Conservation (phyloP, 92 coral and sea anemone genomes). For the Plumapathes pennacea region DNA sequence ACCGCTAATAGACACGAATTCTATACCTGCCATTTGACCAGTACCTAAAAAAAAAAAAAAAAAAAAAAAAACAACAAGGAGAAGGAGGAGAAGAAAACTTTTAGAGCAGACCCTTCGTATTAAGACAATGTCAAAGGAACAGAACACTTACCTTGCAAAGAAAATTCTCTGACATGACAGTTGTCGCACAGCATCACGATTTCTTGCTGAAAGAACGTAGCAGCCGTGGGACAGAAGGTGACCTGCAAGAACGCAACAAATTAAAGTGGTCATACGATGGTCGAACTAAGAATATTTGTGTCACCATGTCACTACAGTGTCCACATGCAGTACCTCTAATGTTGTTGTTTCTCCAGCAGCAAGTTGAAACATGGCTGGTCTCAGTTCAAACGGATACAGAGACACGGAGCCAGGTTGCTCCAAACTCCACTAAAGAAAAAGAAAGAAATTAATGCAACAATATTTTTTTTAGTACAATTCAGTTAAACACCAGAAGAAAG, state of each 20-base stretch:
- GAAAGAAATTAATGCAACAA: background rate
- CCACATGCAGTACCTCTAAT: slow-evolving; percentile 51
- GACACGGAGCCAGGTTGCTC: slow-evolving; percentile 69
- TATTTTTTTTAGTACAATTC: background rate
- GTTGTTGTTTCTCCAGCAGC: slow-evolving; percentile 59
- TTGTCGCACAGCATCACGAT: slow-evolving; percentile 89
- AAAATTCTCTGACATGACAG: slow-evolving; percentile 80
- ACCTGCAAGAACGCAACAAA: slow-evolving; percentile 36
- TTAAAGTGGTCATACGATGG: background rate
- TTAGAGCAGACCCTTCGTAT: background rate
- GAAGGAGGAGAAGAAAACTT: background rate
- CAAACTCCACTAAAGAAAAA: slow-evolving; percentile 67
- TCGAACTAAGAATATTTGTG: background rate
- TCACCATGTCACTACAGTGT: background rate
- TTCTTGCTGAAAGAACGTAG: slow-evolving; percentile 81
- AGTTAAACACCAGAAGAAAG: background rate
- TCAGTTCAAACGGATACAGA: slow-evolving; percentile 68
- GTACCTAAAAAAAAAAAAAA: slow-evolving; percentile 53
- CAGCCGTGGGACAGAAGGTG: slow-evolving; percentile 83
- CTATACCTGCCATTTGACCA: slow-evolving; percentile 94
- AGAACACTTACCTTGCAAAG: slow-evolving; percentile 69
- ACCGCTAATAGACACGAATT: slow-evolving; percentile 82
- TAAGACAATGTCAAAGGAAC: background rate
- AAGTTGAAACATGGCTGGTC: slow-evolving; percentile 91
- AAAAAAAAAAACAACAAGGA: background rate